phyloP scores from a whole-genome alignment of 2,797 vertebrate genomes.

The Carcharodon carcharias region DNA sequence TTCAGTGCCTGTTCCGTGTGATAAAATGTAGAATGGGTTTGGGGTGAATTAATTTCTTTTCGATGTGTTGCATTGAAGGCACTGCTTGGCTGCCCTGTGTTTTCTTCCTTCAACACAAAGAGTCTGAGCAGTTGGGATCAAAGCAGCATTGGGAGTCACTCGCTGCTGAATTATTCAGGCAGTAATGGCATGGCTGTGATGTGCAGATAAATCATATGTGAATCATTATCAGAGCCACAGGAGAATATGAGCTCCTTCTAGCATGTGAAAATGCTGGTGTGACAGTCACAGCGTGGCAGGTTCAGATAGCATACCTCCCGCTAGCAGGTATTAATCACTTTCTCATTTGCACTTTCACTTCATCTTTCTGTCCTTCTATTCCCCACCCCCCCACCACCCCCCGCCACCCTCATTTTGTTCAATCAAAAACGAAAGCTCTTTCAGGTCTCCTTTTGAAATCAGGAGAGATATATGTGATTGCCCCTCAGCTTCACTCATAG shows the following conservation, averaged over 20 bases:
- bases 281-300: background rate
- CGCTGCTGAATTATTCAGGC: slow-evolving; percentile 30
- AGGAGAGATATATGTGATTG: background rate
- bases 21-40: background rate
- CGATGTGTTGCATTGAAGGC: background rate
- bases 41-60: background rate
- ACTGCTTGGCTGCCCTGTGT: background rate
- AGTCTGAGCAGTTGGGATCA: background rate
- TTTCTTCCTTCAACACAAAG: background rate
- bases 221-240: slow-evolving; percentile 17
- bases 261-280: background rate
- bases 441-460: background rate
- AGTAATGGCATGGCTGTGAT: background rate
- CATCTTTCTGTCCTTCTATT: background rate
- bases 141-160: background rate
- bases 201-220: slow-evolving; percentile 29
- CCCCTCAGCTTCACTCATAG: background rate
- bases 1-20: background rate
- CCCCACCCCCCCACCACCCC: background rate
- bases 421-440: background rate
- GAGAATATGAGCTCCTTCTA: background rate
- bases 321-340: background rate
- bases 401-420: too few relatives aligned
- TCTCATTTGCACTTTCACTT: background rate
- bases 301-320: background rate